Evolutionary conservation across 2,888 invertebrate species (phyloP), one percentile per base, ranked within the genome.

Genomic region (Caenorhabditis doughertyi): DNA sequence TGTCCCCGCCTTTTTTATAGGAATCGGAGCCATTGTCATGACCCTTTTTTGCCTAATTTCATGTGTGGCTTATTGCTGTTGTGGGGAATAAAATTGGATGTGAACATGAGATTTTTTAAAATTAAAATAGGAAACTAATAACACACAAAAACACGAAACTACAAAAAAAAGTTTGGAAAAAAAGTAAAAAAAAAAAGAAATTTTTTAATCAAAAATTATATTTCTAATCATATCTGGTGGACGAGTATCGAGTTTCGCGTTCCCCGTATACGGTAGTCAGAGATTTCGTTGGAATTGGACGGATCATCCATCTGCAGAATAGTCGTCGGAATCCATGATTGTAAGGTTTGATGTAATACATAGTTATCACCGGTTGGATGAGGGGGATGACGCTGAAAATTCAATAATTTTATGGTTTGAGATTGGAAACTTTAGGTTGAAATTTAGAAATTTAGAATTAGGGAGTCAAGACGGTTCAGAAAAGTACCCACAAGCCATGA

Each of bases 341-440:
- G 58, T 86, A 86, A 7, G 86, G 86, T 53, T 81, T 82, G 23
- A 88, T 83, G 73, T 83, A 88, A 68, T 84, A 84, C 49, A 88
- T 64, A 3, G 85, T 79, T 27, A 88, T 83, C 44, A 86, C 49
- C 0, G 88, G 88, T 21, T 81, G 81, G 16, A 79, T 72, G 0
- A 81, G 73, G 5, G 88, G 88, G 42, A 85, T 76, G 39, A 86
- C 84, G 42, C 86, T 86, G 79, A 56, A 85, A 77, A 13, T 32
- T 35, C 16, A 25, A 23, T 23, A 44, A 11, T 29, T 0, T 0
- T 13, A 53, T 18, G 4, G 23, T 60, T 29, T 18, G 4, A 25
- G 9, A 16, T 60, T 16, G 3, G 21, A 27, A 25, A 27, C 2
- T 25, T 53, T 53, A 8, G n/a, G 29, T 55, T n/a, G 32, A 29